These are phyloP conservation scores for Tetanocera ferruginea DNA, from an alignment of 2,888 invertebrate species.

Conservation along the genomic window DNA sequence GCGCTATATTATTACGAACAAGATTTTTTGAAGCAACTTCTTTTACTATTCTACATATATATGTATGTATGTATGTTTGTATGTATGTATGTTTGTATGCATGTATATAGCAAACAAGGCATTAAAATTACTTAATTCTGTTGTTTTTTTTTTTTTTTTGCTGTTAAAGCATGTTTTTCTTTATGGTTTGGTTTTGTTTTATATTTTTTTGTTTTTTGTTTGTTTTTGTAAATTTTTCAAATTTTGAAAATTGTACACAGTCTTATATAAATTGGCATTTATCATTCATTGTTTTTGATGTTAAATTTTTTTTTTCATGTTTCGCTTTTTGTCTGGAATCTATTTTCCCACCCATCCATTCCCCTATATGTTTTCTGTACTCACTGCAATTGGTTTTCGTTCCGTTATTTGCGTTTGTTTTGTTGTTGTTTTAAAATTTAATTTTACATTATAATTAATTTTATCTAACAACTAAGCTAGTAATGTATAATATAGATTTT, in stretches of 20 bases:
- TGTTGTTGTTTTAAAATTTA: slow-evolving; percentile 5
- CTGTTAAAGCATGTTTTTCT: not conserved
- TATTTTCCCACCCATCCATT: too few relatives aligned
- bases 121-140: not conserved
- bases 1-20: not conserved
- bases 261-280: slow-evolving; percentile 51
- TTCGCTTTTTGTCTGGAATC: slow-evolving; percentile 21
- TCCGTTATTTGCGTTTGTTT: not conserved
- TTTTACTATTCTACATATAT: not conserved
- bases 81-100: slow-evolving; percentile 22
- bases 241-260: slow-evolving; percentile 44
- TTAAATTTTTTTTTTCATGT: slow-evolving; percentile 9
- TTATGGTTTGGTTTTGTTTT: slow-evolving; percentile 28
- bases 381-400: not conserved
- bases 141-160: not conserved
- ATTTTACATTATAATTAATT: not conserved
- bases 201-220: slow-evolving; percentile 35
- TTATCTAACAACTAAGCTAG: slow-evolving; percentile 13
- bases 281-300: slow-evolving; percentile 36
- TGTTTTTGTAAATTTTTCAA: slow-evolving; percentile 28
- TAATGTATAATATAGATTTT: not conserved
- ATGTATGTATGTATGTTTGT: slow-evolving; percentile 20
- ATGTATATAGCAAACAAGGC: not conserved
- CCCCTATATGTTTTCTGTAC: slow-evolving; percentile 11
- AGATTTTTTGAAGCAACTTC: too few relatives aligned